Conservation (phyloP, 2,888 invertebrate genomes). For the Epinotia bilunana region DNA sequence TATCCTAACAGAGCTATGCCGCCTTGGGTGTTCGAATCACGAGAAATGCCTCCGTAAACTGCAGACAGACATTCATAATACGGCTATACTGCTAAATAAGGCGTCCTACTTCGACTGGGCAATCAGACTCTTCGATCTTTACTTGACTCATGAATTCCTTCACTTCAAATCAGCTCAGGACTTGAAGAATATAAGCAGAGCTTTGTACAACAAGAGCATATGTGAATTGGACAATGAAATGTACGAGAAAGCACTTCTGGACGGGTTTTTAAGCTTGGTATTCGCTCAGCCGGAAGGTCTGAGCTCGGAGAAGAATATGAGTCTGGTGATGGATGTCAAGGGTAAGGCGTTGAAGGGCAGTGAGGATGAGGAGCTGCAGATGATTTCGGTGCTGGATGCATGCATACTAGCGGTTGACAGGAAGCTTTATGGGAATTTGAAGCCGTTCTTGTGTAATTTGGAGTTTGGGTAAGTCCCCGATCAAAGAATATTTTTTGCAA, state of each 20-base stretch:
- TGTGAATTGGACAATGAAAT: conserved; percentile 68
- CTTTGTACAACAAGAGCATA: conserved; percentile 74
- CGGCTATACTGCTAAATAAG: conserved; percentile 68
- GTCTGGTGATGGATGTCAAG: conserved; percentile 74
- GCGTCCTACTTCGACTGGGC: conserved; percentile 63
- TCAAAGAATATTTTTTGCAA: too few species aligned
- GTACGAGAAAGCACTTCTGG: conserved; percentile 61
- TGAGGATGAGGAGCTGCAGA: conserved; percentile 57
- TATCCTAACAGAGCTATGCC: conserved; percentile 58
- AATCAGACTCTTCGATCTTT: conserved; percentile 67
- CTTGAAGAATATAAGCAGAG: conserved; percentile 67
- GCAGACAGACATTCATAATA: conserved; percentile 73
- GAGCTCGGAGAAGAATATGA: conserved; percentile 68
- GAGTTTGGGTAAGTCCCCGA: conserved; percentile 64
- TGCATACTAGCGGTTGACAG: conserved; percentile 54
- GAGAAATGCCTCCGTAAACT: conserved; percentile 67
- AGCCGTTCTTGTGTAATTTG: conserved; percentile 57
- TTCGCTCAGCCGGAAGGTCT: conserved; percentile 62
- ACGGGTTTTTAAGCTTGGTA: conserved; percentile 69
- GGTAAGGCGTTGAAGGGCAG: conserved; percentile 63
- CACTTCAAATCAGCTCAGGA: conserved; percentile 53
- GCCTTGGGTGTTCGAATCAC: conserved; percentile 62
- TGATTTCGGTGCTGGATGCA: conserved; percentile 60
- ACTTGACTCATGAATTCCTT: conserved; percentile 64
- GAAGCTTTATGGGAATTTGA: conserved; percentile 62